Evolutionary conservation across 2,113 vertebrate genomes (phyloP).

Genomic region (Pagrus major): DNA sequence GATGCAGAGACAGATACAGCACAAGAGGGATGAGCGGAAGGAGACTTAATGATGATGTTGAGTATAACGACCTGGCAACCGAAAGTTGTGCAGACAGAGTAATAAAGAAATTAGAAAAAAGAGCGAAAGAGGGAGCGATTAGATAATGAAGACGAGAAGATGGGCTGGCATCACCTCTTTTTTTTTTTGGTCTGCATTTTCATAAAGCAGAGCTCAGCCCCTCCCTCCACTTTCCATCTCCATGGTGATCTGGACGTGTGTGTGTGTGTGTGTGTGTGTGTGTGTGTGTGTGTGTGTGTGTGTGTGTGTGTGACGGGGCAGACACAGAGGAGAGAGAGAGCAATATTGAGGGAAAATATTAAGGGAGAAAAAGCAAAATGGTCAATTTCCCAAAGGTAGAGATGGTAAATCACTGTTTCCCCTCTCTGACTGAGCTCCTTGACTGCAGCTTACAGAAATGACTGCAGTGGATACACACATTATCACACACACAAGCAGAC

Average conservation of each 20-base stretch:
- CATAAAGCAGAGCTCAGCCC: constrained; percentile 22
- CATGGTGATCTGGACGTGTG: constrained; percentile 58
- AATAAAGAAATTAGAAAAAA: background rate
- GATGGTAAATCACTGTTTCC: constrained; percentile 20
- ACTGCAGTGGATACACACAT: constrained; percentile 10
- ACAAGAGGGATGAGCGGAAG: background rate
- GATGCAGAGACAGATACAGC: constrained; percentile 6
- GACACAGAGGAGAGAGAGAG: background rate
- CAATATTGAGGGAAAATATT: constrained; percentile 24
- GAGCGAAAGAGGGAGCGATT: background rate
- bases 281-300: too few relatives aligned
- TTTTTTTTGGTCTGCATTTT: constrained; percentile 36
- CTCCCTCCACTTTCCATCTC: constrained; percentile 42
- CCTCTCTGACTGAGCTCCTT: background rate
- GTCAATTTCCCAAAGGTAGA: constrained; percentile 27
- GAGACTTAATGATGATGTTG: background rate
- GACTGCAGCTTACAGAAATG: background rate
- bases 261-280: background rate
- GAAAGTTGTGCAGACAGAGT: background rate
- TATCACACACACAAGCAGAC: background rate
- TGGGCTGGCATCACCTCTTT: background rate
- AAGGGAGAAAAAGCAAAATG: constrained; percentile 23
- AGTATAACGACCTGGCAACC: background rate
- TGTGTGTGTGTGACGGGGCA: too few relatives aligned
- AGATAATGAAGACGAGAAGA: constrained; percentile 21